Conservation (phyloP, 2,888 invertebrate species). For the Epinotia brunnichana region DNA sequence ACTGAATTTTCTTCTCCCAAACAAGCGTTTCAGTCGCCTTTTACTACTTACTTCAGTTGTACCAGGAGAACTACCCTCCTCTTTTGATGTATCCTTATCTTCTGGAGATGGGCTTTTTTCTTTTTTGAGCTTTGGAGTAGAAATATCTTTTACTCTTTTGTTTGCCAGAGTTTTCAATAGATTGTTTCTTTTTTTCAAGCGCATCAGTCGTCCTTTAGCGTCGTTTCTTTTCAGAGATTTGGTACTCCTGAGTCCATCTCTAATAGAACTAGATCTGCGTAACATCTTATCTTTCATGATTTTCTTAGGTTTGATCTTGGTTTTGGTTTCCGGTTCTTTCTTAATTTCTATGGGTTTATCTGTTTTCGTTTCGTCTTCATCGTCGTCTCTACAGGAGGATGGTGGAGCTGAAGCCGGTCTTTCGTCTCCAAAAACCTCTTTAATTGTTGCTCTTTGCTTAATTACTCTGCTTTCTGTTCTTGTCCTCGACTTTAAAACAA, state of each 20-base stretch:
- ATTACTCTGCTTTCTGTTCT: slow-evolving; percentile 88
- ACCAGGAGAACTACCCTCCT: slow-evolving; percentile 62
- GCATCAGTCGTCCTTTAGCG: slow-evolving; percentile 73
- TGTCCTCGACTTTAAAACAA: slow-evolving; percentile 89
- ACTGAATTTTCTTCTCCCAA: slow-evolving; percentile 89
- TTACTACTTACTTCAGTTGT: slow-evolving; percentile 75
- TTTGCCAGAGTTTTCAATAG: slow-evolving; percentile 72
- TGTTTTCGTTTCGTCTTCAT: slow-evolving; percentile 62
- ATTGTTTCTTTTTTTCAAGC: slow-evolving; percentile 79
- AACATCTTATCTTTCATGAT: slow-evolving; percentile 72
- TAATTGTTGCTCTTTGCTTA: slow-evolving; percentile 90
- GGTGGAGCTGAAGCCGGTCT: slow-evolving; percentile 93
- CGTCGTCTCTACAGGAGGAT: slow-evolving; percentile 83
- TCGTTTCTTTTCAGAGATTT: slow-evolving; percentile 77
- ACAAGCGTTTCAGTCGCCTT: slow-evolving; percentile 85
- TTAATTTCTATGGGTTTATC: slow-evolving; percentile 62
- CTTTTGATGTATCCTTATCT: slow-evolving; percentile 75
- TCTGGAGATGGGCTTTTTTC: slow-evolving; percentile 64
- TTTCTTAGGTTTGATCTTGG: slow-evolving; percentile 74
- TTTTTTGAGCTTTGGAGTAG: slow-evolving; percentile 67
- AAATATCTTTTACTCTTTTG: slow-evolving; percentile 74
- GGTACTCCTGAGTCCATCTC: slow-evolving; percentile 79
- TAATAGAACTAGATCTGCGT: slow-evolving; percentile 73
- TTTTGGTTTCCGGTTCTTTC: slow-evolving; percentile 66
- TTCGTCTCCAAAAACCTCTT: slow-evolving; percentile 91